phyloP scores from a whole-genome alignment of 2,797 vertebrate species.

The Takifugu rubripes region DNA sequence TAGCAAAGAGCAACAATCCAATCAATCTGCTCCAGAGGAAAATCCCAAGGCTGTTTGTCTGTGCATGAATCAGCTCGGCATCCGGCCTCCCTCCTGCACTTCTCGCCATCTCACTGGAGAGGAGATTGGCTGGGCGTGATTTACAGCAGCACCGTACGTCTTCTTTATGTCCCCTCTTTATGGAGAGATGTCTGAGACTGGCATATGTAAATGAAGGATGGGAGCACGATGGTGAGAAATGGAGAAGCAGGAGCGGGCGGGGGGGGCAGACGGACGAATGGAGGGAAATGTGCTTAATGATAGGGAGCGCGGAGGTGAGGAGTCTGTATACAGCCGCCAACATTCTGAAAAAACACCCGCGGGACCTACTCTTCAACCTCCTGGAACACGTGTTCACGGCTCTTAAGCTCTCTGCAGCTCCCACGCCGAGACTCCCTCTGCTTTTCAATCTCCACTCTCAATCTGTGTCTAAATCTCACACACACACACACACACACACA shows the following conservation, averaged over 20 bases:
- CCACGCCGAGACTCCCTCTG: slow-evolving; percentile 18
- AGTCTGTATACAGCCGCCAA: slow-evolving; percentile 28
- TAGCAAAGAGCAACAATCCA: too few relatives aligned
- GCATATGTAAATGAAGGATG: slow-evolving; percentile 59
- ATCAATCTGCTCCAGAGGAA: background rate
- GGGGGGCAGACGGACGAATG: slow-evolving; percentile 4
- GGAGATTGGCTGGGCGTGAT: slow-evolving; percentile 42
- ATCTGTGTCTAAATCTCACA: slow-evolving; percentile 10
- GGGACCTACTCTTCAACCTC: slow-evolving; percentile 40
- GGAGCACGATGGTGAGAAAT: slow-evolving; percentile 44
- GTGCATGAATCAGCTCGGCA: slow-evolving; percentile 1
- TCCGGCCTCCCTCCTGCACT: slow-evolving; percentile 13
- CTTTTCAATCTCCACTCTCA: slow-evolving; percentile 9
- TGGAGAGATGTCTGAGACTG: slow-evolving; percentile 36
- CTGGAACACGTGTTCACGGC: slow-evolving; percentile 38
- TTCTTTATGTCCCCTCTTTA: slow-evolving; percentile 52
- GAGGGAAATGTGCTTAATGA: slow-evolving; percentile 13
- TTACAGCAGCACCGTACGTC: slow-evolving; percentile 41
- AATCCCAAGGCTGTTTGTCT: slow-evolving; percentile 2
- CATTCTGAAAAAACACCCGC: slow-evolving; percentile 20
- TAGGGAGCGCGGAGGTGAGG: slow-evolving; percentile 25
- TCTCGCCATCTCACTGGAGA: slow-evolving; percentile 20
- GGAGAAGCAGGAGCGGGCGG: background rate
- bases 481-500: too few relatives aligned
- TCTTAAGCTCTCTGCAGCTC: slow-evolving; percentile 28